phyloP scores from a whole-genome alignment of 2,888 invertebrate species.

The Bellardia bayeri region DNA sequence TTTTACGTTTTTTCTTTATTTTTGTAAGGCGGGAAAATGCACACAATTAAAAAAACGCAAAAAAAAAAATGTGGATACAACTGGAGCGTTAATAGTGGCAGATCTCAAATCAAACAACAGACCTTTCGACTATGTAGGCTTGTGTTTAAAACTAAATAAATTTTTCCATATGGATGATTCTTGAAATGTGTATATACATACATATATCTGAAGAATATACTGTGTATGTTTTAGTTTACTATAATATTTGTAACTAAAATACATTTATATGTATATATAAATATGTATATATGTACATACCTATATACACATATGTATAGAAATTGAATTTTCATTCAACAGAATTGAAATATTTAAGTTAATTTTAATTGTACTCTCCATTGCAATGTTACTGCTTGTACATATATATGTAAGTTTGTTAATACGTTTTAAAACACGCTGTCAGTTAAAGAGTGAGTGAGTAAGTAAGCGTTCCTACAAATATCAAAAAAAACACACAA shows the following conservation, averaged over 20 bases:
- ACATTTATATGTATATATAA: no score
- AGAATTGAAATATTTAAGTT: slow-evolving; percentile 25
- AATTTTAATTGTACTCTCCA: background rate
- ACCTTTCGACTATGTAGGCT: slow-evolving; percentile 18
- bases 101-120: slow-evolving; percentile 19
- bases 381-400: no score
- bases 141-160: background rate
- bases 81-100: slow-evolving; percentile 61
- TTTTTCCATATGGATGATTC: slow-evolving; percentile 54
- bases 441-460: no score
- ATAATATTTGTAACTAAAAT: background rate
- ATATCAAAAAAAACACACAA: no score
- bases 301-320: background rate
- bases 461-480: background rate
- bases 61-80: slow-evolving; percentile 24
- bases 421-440: no score
- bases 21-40: slow-evolving; percentile 38
- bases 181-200: background rate
- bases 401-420: no score
- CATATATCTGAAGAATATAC: no score
- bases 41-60: slow-evolving; percentile 14
- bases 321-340: slow-evolving; percentile 22
- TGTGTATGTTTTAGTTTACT: no score
- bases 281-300: no score
- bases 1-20: background rate